A percentile compares a stretch with the other conserved stretches of the same genome.
phyloP scores from a whole-genome alignment of 1,140 invertebrate genomes.

The Pissodes strobi region DNA sequence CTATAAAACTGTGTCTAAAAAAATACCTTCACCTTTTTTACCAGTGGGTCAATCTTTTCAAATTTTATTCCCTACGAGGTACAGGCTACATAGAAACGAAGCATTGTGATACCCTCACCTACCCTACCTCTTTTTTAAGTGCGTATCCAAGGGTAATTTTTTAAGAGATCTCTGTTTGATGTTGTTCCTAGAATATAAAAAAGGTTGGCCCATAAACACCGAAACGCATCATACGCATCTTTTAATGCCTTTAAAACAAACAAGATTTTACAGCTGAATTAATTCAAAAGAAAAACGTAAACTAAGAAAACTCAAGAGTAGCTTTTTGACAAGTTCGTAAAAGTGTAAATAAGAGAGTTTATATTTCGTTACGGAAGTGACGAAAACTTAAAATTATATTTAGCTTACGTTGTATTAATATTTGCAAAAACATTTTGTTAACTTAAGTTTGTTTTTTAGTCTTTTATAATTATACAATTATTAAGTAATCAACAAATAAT shows the following conservation, averaged over 20 bases:
- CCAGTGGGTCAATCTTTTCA: background rate
- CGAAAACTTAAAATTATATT: conserved; percentile 37
- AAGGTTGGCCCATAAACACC: no score
- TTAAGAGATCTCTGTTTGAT: no score
- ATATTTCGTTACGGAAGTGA: conserved; percentile 35
- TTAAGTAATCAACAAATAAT: conserved; percentile 43
- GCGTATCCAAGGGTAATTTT: no score
- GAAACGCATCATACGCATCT: background rate
- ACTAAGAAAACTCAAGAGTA: background rate
- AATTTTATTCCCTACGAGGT: background rate
- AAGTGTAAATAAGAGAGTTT: conserved; percentile 37
- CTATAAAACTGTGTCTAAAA: conserved; percentile 2
- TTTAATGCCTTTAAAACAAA: background rate
- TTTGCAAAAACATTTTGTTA: conserved; percentile 37
- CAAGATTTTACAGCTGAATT: background rate
- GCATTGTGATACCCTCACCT: background rate
- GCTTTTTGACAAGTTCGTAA: conserved; percentile 30
- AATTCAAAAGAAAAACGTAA: background rate
- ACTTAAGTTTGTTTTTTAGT: conserved; percentile 41
- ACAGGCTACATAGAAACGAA: background rate
- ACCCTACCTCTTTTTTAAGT: background rate
- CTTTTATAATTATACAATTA: conserved; percentile 41
- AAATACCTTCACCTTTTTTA: conserved; percentile 19
- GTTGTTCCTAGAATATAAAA: no score
- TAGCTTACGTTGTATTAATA: conserved; percentile 40